Percentiles rank a stretch among this genome's conserved stretches.
Conservation (phyloP, 2,797 vertebrate genomes). For the Mus minutoides region DNA sequence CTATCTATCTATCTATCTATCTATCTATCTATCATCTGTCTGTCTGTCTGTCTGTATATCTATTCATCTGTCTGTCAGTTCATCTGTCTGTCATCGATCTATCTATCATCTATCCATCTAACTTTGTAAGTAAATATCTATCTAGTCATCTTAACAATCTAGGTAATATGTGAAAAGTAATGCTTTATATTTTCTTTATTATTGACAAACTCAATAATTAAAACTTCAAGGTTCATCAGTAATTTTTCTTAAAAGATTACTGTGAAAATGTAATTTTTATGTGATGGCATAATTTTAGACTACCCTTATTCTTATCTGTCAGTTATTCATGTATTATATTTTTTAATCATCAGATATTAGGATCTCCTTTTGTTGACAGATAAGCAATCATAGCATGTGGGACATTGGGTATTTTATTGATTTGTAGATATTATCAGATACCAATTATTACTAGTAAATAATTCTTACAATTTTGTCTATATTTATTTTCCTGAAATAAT, state of each 20-base stretch:
- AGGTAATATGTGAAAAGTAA: not conserved
- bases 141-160: not conserved
- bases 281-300: not conserved
- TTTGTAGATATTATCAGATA: not conserved
- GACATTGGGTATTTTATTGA: not conserved
- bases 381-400: not conserved
- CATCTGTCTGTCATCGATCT: not conserved
- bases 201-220: constrained; percentile 1
- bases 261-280: not conserved
- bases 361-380: not conserved
- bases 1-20: not conserved
- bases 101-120: not conserved
- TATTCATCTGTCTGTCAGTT: not conserved
- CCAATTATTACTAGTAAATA: not conserved
- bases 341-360: not conserved
- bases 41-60: not conserved
- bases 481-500: constrained; percentile 31
- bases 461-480: not conserved
- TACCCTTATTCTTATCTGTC: not conserved
- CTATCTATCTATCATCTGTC: not conserved
- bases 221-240: not conserved
- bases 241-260: constrained; percentile 25
- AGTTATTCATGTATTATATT: not conserved
- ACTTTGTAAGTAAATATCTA: too few relatives aligned
- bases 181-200: not conserved